Conservation (phyloP, 2,797 vertebrate species). For the Poeciliopsis paucimaculata region DNA sequence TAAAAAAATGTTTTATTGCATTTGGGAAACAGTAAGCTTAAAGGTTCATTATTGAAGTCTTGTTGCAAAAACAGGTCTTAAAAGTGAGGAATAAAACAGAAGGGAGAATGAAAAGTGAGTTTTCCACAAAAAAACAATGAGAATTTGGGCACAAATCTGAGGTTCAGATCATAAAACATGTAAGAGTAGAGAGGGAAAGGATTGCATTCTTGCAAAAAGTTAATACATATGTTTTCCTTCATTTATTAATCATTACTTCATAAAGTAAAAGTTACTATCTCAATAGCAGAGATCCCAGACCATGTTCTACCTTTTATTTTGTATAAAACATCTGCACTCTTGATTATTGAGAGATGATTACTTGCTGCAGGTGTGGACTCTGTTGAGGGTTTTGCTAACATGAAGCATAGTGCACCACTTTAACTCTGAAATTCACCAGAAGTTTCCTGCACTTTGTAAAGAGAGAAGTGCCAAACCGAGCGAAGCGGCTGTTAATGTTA, state of each 20-base stretch:
- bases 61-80: not conserved
- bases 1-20: constrained; percentile 1
- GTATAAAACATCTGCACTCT: too few species aligned
- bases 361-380: too few species aligned
- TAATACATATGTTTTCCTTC: not conserved
- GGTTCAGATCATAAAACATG: not conserved
- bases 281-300: too few species aligned
- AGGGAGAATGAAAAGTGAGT: not conserved
- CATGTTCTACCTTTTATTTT: too few species aligned
- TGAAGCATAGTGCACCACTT: too few species aligned
- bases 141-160: not conserved
- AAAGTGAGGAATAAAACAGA: not conserved
- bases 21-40: not conserved
- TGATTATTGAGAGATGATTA: too few species aligned
- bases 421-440: too few species aligned
- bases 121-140: not conserved
- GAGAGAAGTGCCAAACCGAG: too few species aligned
- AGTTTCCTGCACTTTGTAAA: not conserved
- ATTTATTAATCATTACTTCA: not conserved
- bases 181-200: not conserved
- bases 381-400: too few species aligned
- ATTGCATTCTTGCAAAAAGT: not conserved
- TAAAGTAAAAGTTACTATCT: too few species aligned
- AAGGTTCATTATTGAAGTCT: not conserved
- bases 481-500: too few species aligned